phyloP scores from a whole-genome alignment of 2,888 invertebrate genomes.

The Stenchaetothrips biformis region DNA sequence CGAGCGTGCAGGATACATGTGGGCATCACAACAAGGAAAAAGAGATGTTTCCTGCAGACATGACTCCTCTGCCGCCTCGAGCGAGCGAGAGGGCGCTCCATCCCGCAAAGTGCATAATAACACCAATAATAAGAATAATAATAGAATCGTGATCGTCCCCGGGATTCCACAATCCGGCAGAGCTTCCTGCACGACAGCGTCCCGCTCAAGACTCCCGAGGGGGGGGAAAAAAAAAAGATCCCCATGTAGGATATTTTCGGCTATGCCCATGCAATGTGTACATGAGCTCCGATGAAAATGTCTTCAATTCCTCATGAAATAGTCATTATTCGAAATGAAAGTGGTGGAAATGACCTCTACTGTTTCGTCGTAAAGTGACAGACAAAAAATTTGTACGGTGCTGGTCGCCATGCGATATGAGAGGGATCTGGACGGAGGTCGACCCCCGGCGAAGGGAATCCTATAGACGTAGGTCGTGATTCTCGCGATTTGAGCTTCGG shows the following conservation, averaged over 20 bases:
- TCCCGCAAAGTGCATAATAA: slow-evolving; percentile 9
- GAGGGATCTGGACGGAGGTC: not conserved
- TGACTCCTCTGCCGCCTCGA: not conserved
- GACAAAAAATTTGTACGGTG: too few relatives aligned
- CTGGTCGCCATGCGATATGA: not conserved
- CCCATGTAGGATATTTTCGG: too few relatives aligned
- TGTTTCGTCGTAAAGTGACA: too few relatives aligned
- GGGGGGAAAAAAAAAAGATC: too few relatives aligned
- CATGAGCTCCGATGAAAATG: too few relatives aligned
- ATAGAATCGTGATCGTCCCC: not conserved
- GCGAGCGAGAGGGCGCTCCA: not conserved
- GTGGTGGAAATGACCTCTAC: too few relatives aligned
- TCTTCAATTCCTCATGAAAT: too few relatives aligned
- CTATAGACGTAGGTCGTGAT: not conserved
- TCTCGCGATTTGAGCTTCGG: not conserved
- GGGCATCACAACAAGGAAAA: not conserved
- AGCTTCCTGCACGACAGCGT: too few relatives aligned
- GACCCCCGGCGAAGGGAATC: not conserved
- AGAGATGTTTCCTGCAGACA: not conserved
- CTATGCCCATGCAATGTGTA: too few relatives aligned
- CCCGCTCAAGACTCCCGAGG: too few relatives aligned
- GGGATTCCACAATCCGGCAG: not conserved
- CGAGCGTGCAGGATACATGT: not conserved
- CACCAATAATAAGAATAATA: not conserved
- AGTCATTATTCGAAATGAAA: too few relatives aligned